Conservation (phyloP, 2,888 invertebrate species). For the Podabrus alpinus region DNA sequence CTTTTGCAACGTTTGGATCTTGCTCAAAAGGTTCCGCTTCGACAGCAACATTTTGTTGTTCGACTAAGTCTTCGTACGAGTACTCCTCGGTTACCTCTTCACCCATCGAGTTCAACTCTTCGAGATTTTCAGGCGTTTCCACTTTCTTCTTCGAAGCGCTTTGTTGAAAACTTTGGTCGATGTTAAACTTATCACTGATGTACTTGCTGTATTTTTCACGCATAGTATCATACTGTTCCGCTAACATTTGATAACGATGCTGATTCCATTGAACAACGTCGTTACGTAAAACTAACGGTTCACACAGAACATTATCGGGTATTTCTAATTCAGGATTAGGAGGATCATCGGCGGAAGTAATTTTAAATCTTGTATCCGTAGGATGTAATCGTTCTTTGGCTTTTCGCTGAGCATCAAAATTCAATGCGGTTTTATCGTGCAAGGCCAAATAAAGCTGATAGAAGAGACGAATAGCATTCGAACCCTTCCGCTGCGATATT, state of each 20-base stretch:
- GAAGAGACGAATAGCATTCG: constrained; percentile 61
- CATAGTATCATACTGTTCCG: constrained; percentile 50
- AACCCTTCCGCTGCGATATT: constrained; percentile 59
- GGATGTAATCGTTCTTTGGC: constrained; percentile 44
- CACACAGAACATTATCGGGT: constrained; percentile 9
- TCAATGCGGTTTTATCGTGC: constrained; percentile 61
- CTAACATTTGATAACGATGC: constrained; percentile 56
- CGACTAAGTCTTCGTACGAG: constrained; percentile 41
- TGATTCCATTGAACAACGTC: constrained; percentile 64
- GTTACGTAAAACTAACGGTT: constrained; percentile 10
- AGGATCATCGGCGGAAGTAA: constrained; percentile 37
- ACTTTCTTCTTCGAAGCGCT: not conserved
- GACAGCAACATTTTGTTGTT: constrained; percentile 38
- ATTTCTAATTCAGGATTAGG: constrained; percentile 10
- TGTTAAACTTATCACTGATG: constrained; percentile 21
- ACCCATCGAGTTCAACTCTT: not conserved
- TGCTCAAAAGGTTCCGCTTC: constrained; percentile 34
- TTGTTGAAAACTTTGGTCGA: not conserved
- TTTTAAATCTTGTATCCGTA: constrained; percentile 50
- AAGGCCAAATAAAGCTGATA: constrained; percentile 66
- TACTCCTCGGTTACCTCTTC: not conserved
- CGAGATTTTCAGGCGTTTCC: constrained; percentile 9
- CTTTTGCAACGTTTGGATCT: constrained; percentile 47
- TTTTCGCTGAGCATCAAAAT: constrained; percentile 60
- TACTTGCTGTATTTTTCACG: constrained; percentile 43